Evolutionary conservation across 1,140 invertebrate genomes (phyloP).

Genomic region (Telenomus remus): DNA sequence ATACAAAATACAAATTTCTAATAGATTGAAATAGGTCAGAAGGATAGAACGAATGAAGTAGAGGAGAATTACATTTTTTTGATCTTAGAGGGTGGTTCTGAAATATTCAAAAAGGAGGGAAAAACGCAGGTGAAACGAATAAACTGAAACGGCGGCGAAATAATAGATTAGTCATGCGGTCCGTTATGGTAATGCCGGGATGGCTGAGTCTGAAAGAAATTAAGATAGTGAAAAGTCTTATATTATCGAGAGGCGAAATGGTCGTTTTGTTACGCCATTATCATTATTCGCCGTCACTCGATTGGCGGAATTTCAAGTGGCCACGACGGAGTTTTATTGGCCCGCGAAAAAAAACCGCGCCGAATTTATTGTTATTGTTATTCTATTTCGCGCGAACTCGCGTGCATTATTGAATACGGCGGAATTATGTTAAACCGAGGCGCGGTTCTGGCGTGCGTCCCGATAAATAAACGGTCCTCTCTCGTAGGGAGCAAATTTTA

Average conservation of each 20-base stretch:
- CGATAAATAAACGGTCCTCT: conserved; percentile 29
- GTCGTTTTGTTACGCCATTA: conserved; percentile 54
- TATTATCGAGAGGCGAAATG: conserved; percentile 55
- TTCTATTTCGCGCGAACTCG: conserved; percentile 32
- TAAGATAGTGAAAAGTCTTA: conserved; percentile 63
- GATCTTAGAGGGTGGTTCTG: no score
- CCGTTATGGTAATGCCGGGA: conserved; percentile 66
- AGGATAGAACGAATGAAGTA: no score
- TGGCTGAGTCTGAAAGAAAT: conserved; percentile 59
- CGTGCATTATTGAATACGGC: conserved; percentile 35
- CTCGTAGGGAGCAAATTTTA: conserved; percentile 27
- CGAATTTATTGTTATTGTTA: conserved; percentile 44
- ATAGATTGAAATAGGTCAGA: no score
- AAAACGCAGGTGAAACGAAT: conserved; percentile 56
- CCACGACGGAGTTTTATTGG: conserved; percentile 11
- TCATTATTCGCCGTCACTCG: conserved; percentile 44
- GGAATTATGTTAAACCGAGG: conserved; percentile 41
- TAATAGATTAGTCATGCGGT: conserved; percentile 64
- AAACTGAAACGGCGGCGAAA: conserved; percentile 47
- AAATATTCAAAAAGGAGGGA: no score
- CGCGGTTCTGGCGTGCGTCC: neutral
- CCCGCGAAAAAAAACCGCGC: conserved; percentile 7
- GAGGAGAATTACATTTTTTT: no score
- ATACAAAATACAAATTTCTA: no score
- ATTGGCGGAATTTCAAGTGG: conserved; percentile 54